These are phyloP conservation scores for Desoria tigrina DNA, from an alignment of 2,888 invertebrate genomes.

Conservation along the genomic window DNA sequence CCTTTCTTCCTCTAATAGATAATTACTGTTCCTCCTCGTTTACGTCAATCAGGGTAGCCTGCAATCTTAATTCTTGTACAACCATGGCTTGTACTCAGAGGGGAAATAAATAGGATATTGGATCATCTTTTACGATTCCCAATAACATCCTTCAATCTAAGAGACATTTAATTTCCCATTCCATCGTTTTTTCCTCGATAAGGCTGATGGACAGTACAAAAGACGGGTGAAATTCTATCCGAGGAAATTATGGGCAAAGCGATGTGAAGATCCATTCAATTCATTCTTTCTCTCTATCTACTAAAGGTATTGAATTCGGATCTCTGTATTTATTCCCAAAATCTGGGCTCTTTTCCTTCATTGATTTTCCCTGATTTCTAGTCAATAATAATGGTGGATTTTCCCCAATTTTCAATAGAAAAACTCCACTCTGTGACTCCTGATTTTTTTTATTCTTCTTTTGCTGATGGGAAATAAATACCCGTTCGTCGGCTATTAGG, in stretches of 20 bases:
- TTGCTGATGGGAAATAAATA: neutral
- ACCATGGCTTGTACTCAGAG: no score
- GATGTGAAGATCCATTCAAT: neutral
- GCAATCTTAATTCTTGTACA: neutral
- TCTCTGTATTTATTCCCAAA: slow-evolving; percentile 1
- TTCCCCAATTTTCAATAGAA: neutral
- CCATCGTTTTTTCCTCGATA: neutral
- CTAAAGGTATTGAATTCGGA: neutral
- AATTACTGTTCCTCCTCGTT: neutral
- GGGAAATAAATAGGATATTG: no score
- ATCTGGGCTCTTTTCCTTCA: neutral
- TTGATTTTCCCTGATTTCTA: neutral
- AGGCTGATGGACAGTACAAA: slow-evolving; percentile 24
- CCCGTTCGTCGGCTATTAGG: neutral
- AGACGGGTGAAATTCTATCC: slow-evolving; percentile 6
- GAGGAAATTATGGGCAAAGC: neutral
- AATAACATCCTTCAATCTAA: neutral
- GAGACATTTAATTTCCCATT: slow-evolving; percentile 23
- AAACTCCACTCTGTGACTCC: slow-evolving; percentile 1
- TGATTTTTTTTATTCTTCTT: slow-evolving; percentile 7
- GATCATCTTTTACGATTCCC: no score
- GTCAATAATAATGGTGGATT: neutral
- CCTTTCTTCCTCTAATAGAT: neutral
- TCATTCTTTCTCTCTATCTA: neutral
- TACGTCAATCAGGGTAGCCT: slow-evolving; percentile 7